A percentile compares a stretch with the other conserved stretches of the same genome.
Evolutionary conservation across 1,140 invertebrate species (phyloP).

Genomic region (Marisa cornuarietis): DNA sequence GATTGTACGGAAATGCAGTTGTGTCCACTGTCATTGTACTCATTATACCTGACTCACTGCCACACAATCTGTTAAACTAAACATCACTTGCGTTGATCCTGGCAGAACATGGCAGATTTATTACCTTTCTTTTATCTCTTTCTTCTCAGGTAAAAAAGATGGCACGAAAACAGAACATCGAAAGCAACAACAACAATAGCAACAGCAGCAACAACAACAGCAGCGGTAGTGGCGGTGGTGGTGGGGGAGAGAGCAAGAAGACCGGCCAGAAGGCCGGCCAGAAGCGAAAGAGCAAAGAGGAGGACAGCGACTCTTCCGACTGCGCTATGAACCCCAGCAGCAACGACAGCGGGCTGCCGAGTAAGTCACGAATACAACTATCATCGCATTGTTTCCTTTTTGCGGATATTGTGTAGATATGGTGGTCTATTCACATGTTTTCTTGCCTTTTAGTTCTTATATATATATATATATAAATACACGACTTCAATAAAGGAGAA

Average conservation of each 20-base stretch:
- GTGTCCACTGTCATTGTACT: no score
- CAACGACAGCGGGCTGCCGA: constrained; percentile 32
- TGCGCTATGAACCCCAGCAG: constrained; percentile 28
- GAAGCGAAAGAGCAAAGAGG: constrained; percentile 49
- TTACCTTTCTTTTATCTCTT: no score
- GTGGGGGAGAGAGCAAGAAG: constrained; percentile 36
- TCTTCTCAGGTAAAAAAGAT: constrained; percentile 58
- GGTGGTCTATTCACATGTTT: neutral
- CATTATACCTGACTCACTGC: no score
- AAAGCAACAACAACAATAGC: constrained; percentile 40
- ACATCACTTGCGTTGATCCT: no score
- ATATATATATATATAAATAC: no score
- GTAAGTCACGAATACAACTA: constrained; percentile 23
- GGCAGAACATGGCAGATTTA: no score
- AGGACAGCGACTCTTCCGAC: constrained; percentile 53
- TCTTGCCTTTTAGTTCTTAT: neutral
- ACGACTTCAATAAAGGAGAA: no score
- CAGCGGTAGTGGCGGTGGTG: constrained; percentile 10
- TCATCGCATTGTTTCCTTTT: no score
- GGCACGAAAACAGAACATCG: constrained; percentile 57
- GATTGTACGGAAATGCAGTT: no score
- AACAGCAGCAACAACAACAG: constrained; percentile 20
- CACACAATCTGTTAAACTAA: no score
- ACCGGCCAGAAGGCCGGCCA: constrained; percentile 33
- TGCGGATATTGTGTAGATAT: no score